A percentile compares a stretch with the other conserved stretches of the same genome.
phyloP scores from a whole-genome alignment of 1,140 invertebrate genomes.

The Acromyrmex heyeri region DNA sequence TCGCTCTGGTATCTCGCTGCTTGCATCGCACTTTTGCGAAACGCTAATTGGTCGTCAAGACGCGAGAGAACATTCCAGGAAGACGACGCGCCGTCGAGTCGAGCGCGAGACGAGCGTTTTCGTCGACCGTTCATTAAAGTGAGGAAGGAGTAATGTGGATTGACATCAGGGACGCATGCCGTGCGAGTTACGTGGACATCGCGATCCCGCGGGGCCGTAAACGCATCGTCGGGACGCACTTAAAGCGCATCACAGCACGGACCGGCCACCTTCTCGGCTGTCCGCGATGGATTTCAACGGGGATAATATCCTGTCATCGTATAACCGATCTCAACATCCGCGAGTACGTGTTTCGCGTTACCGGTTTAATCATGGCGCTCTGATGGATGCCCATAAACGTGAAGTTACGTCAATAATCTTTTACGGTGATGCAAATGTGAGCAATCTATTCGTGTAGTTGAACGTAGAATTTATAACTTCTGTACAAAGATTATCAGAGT shows the following conservation, averaged over 20 bases:
- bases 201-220: slow-evolving; percentile 37
- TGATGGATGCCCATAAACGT: slow-evolving; percentile 18
- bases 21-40: slow-evolving; percentile 39
- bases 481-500: too few relatives aligned
- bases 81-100: background rate
- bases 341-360: background rate
- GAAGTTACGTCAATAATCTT: slow-evolving; percentile 25
- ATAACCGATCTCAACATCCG: slow-evolving; percentile 3
- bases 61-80: background rate
- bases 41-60: slow-evolving; percentile 58
- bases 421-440: background rate
- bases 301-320: slow-evolving; percentile 49
- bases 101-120: slow-evolving; percentile 31
- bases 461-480: slow-evolving; percentile 1
- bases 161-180: slow-evolving; percentile 57
- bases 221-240: slow-evolving; percentile 42
- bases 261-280: background rate
- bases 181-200: slow-evolving; percentile 41
- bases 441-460: background rate
- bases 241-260: background rate
- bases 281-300: slow-evolving; percentile 32
- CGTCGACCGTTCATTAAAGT: slow-evolving; percentile 54
- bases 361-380: slow-evolving; percentile 17
- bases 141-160: slow-evolving; percentile 54
- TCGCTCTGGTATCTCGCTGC: slow-evolving; percentile 10